Conservation (phyloP, 2,888 invertebrate genomes). For the Eilema sororculum region DNA sequence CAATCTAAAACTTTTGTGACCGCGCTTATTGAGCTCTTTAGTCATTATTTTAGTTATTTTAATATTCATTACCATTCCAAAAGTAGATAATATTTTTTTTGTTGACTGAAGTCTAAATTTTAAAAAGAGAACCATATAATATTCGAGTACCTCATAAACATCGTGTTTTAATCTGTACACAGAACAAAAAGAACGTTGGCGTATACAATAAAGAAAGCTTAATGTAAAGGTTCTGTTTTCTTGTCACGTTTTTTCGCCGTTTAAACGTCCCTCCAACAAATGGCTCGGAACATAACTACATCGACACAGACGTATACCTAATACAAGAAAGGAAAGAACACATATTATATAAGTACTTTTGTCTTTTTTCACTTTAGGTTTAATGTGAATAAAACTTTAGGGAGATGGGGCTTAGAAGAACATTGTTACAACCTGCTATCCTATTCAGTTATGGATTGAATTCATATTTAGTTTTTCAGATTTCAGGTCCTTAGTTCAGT, state of each 20-base stretch:
- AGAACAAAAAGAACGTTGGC: conserved; percentile 70
- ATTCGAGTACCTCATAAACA: conserved; percentile 63
- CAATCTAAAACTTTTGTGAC: too few relatives aligned
- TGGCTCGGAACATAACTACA: conserved; percentile 77
- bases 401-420: too few relatives aligned
- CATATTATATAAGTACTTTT: conserved; percentile 36
- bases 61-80: too few relatives aligned
- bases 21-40: too few relatives aligned
- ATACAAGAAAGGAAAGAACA: conserved; percentile 58
- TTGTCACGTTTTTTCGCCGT: conserved; percentile 82
- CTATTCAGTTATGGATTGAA: too few relatives aligned
- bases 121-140: conserved; percentile 47
- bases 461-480: too few relatives aligned
- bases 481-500: not conserved
- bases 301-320: conserved; percentile 63
- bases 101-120: conserved; percentile 19
- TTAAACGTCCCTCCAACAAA: conserved; percentile 80
- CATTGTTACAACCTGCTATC: too few relatives aligned
- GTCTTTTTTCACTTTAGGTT: conserved; percentile 21
- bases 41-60: too few relatives aligned
- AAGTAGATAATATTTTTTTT: not conserved
- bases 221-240: conserved; percentile 79
- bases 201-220: conserved; percentile 75
- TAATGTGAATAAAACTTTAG: not conserved
- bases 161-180: conserved; percentile 76